Evolutionary conservation across 2,113 vertebrate species (phyloP).

Genomic region (Equus quagga): DNA sequence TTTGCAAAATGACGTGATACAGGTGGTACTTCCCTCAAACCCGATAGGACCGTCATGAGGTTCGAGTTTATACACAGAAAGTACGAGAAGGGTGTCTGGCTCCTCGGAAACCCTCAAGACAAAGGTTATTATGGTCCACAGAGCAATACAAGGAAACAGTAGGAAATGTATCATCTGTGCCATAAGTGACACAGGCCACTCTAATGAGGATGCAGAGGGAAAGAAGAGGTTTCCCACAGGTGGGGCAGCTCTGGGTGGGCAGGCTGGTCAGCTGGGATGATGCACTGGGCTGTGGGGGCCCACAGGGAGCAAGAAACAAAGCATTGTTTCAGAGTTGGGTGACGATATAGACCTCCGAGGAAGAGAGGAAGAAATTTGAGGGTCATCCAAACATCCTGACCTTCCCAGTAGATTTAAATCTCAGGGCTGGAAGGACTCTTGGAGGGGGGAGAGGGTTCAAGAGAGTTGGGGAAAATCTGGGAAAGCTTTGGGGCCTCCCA

Average conservation of each 20-base stretch:
- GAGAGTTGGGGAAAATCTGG: neutral
- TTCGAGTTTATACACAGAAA: neutral
- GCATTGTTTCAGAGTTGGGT: neutral
- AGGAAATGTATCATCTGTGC: neutral
- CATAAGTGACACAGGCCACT: neutral
- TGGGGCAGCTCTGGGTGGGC: neutral
- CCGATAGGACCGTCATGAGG: neutral
- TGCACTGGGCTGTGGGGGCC: accelerated
- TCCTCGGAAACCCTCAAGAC: neutral
- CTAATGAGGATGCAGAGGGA: accelerated
- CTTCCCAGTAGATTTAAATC: neutral
- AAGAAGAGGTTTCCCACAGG: neutral
- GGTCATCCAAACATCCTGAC: neutral
- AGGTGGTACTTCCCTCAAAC: neutral
- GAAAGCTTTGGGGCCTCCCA: neutral
- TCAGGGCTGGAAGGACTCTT: neutral
- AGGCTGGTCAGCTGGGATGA: neutral
- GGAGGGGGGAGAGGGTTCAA: neutral
- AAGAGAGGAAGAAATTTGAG: neutral
- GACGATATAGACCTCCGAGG: neutral
- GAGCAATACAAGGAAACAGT: neutral
- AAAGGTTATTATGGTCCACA: neutral
- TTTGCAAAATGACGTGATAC: neutral
- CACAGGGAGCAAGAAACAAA: neutral
- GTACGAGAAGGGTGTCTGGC: neutral